Evolutionary conservation across 1,140 invertebrate species (phyloP).

Genomic region (Drosophila bocqueti): DNA sequence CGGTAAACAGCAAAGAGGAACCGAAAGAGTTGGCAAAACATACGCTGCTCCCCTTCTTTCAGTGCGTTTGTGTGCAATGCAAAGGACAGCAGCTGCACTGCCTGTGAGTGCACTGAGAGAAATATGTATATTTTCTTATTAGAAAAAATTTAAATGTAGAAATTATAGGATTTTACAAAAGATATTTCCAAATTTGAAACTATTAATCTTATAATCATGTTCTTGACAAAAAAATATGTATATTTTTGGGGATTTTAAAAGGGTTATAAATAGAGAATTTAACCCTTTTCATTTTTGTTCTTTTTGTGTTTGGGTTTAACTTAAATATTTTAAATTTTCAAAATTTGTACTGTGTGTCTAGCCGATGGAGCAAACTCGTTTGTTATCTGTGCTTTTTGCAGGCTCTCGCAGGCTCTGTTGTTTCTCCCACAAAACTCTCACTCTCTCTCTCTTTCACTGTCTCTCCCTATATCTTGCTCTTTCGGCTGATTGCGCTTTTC

Average conservation of each 20-base stretch:
- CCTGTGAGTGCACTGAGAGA: neutral
- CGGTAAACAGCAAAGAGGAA: conserved; percentile 55
- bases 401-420: conserved; percentile 16
- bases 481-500: conserved; percentile 65
- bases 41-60: conserved; percentile 42
- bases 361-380: conserved; percentile 12
- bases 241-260: too few relatives aligned
- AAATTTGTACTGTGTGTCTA: neutral
- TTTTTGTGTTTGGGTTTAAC: too few relatives aligned
- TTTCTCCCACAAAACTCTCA: conserved; percentile 17
- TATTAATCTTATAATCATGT: too few relatives aligned
- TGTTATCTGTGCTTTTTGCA: conserved; percentile 27
- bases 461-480: conserved; percentile 5
- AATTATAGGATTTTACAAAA: too few relatives aligned
- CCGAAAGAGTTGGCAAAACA: conserved; percentile 72
- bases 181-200: too few relatives aligned
- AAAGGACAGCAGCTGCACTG: conserved; percentile 34
- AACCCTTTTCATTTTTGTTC: too few relatives aligned
- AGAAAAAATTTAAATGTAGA: too few relatives aligned
- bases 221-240: too few relatives aligned
- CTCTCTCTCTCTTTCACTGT: neutral
- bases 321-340: neutral
- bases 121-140: neutral
- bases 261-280: too few relatives aligned
- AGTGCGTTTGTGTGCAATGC: conserved; percentile 8